Evolutionary conservation across 2,888 invertebrate species (phyloP).

Genomic region (Cynaeus angustus): DNA sequence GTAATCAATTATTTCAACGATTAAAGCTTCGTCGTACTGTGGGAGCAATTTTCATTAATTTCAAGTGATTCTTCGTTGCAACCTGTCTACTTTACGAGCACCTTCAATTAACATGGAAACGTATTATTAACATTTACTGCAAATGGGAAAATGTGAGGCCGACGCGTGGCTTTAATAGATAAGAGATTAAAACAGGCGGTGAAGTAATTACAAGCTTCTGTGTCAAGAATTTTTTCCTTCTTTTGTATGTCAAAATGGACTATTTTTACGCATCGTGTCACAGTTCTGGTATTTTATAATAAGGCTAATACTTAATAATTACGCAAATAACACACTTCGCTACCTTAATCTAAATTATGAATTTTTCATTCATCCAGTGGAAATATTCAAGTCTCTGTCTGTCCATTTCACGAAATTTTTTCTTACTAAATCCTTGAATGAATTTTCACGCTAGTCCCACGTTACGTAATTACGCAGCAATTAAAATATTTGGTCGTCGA

Average conservation of each 20-base stretch:
- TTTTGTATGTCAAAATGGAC: not conserved
- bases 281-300: slow-evolving; percentile 38
- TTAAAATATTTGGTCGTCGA: not conserved
- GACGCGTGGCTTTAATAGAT: slow-evolving; percentile 8
- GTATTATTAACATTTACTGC: slow-evolving; percentile 2
- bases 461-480: too few relatives aligned
- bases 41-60: slow-evolving; percentile 31
- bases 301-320: slow-evolving; percentile 20
- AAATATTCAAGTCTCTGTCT: too few relatives aligned
- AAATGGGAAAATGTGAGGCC: not conserved
- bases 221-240: not conserved
- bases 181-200: not conserved
- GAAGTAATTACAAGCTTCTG: not conserved
- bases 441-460: too few relatives aligned
- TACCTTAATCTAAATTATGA: not conserved
- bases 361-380: slow-evolving; percentile 28
- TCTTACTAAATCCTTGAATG: too few relatives aligned
- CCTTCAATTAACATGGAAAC: slow-evolving; percentile 19
- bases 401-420: slow-evolving; percentile 25
- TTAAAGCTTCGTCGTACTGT: slow-evolving; percentile 14
- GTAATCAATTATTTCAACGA: slow-evolving; percentile 38
- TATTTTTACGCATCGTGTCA: slow-evolving; percentile 29
- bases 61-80: slow-evolving; percentile 4
- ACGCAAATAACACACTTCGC: slow-evolving; percentile 31
- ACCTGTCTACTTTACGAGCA: slow-evolving; percentile 4